A percentile compares a stretch with the other conserved stretches of the same genome.
phyloP scores from a whole-genome alignment of 2,888 invertebrate species.

The Oconnorella tubifera region DNA sequence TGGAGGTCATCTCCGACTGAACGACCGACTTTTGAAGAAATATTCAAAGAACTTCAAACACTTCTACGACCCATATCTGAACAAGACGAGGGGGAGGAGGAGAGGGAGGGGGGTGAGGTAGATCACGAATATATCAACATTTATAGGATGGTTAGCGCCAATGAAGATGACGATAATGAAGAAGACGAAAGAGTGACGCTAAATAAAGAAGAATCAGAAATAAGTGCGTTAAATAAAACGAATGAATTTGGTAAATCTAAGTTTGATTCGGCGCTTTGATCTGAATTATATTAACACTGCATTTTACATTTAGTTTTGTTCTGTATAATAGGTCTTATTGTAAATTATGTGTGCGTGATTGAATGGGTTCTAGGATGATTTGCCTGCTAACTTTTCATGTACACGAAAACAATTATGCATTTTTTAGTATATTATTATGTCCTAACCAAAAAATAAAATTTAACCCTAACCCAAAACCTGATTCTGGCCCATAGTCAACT shows the following conservation, averaged over 20 bases:
- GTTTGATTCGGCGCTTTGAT: background rate
- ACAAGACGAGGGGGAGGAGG: conserved; percentile 9
- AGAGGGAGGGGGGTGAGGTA: background rate
- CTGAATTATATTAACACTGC: background rate
- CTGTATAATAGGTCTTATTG: too few relatives aligned
- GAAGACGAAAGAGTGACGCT: background rate
- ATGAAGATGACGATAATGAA: background rate
- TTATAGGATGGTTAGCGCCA: conserved; percentile 15
- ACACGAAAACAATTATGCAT: background rate
- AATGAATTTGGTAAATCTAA: background rate
- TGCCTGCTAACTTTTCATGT: background rate
- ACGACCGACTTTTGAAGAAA: conserved; percentile 22
- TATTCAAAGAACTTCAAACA: conserved; percentile 14
- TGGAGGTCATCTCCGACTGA: conserved; percentile 14
- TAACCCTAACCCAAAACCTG: too few relatives aligned
- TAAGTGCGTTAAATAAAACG: too few relatives aligned
- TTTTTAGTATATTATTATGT: background rate
- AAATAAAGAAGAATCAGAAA: background rate
- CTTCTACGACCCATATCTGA: conserved; percentile 11
- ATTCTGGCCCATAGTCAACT: too few relatives aligned
- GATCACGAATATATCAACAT: conserved; percentile 20
- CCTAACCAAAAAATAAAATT: too few relatives aligned
- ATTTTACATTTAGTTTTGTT: too few relatives aligned
- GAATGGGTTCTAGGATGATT: background rate
- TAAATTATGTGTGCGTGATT: too few relatives aligned